Percentiles rank a stretch among this genome's conserved stretches.
Conservation (phyloP, 2,113 vertebrate species). For the Cochlearius cochlearius region DNA sequence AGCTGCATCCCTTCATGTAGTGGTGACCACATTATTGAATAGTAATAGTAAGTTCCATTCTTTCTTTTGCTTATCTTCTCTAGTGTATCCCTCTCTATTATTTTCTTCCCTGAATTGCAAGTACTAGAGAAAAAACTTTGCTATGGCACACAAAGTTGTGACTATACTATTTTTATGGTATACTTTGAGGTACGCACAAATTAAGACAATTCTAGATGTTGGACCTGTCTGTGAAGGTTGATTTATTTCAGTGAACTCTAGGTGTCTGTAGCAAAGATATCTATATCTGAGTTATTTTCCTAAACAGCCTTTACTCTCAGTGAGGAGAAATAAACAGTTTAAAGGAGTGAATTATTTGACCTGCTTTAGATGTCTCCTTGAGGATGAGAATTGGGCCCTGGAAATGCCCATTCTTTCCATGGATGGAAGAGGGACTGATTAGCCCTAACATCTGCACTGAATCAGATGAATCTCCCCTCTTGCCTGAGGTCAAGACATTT, state of each 20-base stretch:
- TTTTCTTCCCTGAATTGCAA: background rate
- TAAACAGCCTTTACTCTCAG: background rate
- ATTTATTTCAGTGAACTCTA: background rate
- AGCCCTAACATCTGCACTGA: background rate
- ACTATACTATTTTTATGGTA: background rate
- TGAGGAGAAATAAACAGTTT: background rate
- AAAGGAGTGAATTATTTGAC: background rate
- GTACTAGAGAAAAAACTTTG: background rate
- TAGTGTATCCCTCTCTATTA: background rate
- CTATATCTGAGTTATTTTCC: background rate
- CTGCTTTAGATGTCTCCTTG: background rate
- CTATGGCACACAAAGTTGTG: background rate
- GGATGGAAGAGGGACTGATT: background rate
- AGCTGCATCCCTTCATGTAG: background rate
- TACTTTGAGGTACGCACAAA: background rate
- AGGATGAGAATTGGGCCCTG: background rate
- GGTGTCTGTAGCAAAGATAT: background rate
- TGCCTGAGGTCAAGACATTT: background rate
- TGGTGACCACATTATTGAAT: background rate
- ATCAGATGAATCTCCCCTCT: background rate
- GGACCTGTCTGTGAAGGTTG: background rate
- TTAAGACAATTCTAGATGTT: background rate
- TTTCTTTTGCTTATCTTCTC: background rate
- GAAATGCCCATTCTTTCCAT: background rate
- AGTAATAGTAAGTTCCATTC: background rate